Evolutionary conservation across 1,140 invertebrate genomes (phyloP).

Genomic region (Magallana angulata): DNA sequence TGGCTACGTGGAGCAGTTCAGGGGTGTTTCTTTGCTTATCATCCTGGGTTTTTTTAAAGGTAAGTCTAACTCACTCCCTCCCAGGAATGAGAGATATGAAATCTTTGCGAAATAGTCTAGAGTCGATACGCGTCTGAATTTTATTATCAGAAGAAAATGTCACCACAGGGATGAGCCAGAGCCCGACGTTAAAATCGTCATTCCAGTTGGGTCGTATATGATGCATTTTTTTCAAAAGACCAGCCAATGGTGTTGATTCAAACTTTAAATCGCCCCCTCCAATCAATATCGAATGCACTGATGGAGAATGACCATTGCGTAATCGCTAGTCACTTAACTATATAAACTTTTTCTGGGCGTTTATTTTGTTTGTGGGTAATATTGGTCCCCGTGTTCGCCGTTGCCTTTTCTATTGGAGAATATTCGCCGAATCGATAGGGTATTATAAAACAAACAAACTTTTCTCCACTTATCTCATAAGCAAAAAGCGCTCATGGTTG

Average conservation of each 20-base stretch:
- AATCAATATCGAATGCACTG: background rate
- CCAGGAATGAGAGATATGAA: background rate
- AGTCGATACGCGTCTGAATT: background rate
- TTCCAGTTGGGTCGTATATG: background rate
- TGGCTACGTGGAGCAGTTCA: background rate
- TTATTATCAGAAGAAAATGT: background rate
- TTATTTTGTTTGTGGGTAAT: background rate
- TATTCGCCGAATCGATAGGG: background rate
- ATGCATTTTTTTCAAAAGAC: background rate
- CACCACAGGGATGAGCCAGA: background rate
- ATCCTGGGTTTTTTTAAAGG: background rate
- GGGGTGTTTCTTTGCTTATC: background rate
- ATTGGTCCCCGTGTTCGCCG: background rate
- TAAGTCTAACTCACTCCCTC: too few relatives aligned
- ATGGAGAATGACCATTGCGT: background rate
- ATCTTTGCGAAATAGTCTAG: background rate
- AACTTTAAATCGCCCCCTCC: conserved; percentile 7
- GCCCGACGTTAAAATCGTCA: background rate
- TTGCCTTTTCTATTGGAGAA: background rate
- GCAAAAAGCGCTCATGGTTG: background rate
- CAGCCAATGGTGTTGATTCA: background rate
- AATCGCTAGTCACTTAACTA: background rate
- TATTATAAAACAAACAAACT: background rate
- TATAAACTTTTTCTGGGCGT: background rate
- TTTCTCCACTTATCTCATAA: background rate